Percentiles rank a stretch among this genome's conserved stretches.
Evolutionary conservation across 2,888 invertebrate genomes (phyloP).

Genomic region (Gastracanthus pulcherrimus): DNA sequence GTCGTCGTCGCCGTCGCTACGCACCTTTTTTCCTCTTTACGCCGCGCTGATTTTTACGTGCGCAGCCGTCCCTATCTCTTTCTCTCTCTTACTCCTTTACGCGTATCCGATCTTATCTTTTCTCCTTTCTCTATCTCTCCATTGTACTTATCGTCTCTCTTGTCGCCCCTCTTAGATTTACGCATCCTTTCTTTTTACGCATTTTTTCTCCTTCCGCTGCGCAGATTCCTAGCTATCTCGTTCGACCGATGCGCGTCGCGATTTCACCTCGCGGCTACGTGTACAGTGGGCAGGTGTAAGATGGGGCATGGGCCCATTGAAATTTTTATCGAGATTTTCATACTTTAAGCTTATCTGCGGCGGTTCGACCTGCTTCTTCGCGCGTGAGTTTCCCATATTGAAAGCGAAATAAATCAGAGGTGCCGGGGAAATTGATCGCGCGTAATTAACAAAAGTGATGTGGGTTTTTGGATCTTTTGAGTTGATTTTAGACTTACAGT

Average conservation of each 20-base stretch:
- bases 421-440: background rate
- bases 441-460: background rate
- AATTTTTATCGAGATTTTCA: slow-evolving; percentile 23
- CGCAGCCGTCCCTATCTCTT: background rate
- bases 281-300: too few relatives aligned
- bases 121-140: background rate
- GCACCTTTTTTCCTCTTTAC: background rate
- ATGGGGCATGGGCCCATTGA: too few relatives aligned
- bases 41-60: background rate
- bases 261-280: background rate
- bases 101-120: background rate
- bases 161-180: slow-evolving; percentile 10
- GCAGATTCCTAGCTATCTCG: background rate
- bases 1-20: background rate
- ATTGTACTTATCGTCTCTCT: slow-evolving; percentile 11
- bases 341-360: background rate
- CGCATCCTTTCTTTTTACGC: slow-evolving; percentile 30
- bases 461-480: background rate
- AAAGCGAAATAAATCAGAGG: background rate
- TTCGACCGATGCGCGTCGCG: background rate
- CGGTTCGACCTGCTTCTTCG: background rate
- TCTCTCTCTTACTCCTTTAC: background rate
- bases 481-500: background rate
- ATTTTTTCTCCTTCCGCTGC: background rate
- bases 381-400: background rate